Evolutionary conservation across 92 coral and sea anemone species (phyloP).

Genomic region (Parazoanthus atlanticus): DNA sequence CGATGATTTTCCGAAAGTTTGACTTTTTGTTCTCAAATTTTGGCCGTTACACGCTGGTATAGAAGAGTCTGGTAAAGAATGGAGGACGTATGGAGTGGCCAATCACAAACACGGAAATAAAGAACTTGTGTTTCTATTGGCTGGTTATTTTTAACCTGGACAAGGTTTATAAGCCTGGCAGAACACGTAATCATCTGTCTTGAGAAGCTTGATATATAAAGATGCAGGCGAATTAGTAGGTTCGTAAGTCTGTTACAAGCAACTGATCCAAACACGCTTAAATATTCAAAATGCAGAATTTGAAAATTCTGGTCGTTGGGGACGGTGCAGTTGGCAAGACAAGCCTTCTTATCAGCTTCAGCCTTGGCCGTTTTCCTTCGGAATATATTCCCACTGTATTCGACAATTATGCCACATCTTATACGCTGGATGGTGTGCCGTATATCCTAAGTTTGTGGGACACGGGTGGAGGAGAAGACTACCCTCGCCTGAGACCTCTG

Average conservation of each 20-base stretch:
- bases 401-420: slow-evolving; percentile 60
- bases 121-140: slow-evolving; percentile 32
- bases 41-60: too few relatives aligned
- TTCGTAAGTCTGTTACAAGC: too few relatives aligned
- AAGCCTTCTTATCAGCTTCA: slow-evolving; percentile 61
- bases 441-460: slow-evolving; percentile 72
- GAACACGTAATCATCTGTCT: too few relatives aligned
- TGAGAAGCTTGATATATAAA: too few relatives aligned
- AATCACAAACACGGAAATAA: not conserved
- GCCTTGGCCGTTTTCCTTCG: slow-evolving; percentile 55
- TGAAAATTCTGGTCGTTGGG: slow-evolving; percentile 83
- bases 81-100: not conserved
- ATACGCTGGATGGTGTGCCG: slow-evolving; percentile 51
- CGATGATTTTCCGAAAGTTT: too few relatives aligned
- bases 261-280: too few relatives aligned
- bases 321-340: slow-evolving; percentile 92
- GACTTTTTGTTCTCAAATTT: too few relatives aligned
- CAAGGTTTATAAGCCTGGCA: too few relatives aligned
- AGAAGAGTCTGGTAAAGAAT: too few relatives aligned
- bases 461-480: slow-evolving; percentile 91
- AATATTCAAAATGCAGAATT: slow-evolving; percentile 43
- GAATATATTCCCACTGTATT: slow-evolving; percentile 84
- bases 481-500: slow-evolving; percentile 85
- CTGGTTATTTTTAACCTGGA: slow-evolving; percentile 32
- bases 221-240: too few relatives aligned